phyloP scores from a whole-genome alignment of 2,113 vertebrate genomes.

The Bambusicola thoracicus region DNA sequence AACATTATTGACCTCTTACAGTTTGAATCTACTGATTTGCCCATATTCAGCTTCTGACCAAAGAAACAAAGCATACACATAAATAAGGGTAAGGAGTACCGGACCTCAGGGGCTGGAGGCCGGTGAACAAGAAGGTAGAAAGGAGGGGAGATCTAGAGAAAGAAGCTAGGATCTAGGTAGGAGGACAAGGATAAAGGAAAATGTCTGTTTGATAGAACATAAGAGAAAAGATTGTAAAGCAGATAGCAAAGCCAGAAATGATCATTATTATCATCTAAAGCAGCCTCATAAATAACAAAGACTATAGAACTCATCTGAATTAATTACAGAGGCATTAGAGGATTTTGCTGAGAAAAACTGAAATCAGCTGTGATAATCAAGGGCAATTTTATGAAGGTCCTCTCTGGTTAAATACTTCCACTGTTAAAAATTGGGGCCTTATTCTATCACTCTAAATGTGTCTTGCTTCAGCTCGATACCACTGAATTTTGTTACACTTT shows the following conservation, averaged over 20 bases:
- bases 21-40: neutral
- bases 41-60: neutral
- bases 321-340: neutral
- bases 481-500: constrained; percentile 36
- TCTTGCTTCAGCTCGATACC: constrained; percentile 7
- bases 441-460: constrained; percentile 29
- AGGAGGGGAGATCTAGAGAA: neutral
- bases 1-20: neutral
- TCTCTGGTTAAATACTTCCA: neutral
- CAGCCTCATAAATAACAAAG: neutral
- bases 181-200: neutral
- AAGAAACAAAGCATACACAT: neutral
- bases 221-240: neutral
- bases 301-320: neutral
- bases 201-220: neutral
- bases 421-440: neutral
- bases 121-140: neutral
- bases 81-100: neutral
- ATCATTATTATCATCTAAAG: neutral
- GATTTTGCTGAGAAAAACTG: neutral
- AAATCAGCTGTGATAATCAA: neutral
- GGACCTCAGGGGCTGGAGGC: neutral
- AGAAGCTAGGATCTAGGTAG: no score
- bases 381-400: neutral
- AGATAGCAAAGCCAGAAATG: neutral